phyloP scores from a whole-genome alignment of 2,113 vertebrate genomes.

The Eublepharis macularius region DNA sequence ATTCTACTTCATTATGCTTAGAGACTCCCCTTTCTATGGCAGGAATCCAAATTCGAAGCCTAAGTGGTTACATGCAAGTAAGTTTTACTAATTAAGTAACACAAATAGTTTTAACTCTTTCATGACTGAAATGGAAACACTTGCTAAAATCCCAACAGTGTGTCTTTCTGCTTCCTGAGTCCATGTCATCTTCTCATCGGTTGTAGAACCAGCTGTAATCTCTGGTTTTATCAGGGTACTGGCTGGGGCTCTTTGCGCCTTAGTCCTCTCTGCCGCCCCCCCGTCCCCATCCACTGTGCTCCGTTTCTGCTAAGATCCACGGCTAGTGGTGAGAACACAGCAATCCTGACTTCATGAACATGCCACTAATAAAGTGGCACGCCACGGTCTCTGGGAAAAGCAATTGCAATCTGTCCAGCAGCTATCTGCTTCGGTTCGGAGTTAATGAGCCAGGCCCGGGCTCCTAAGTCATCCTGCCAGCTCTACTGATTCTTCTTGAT shows the following conservation, averaged over 20 bases:
- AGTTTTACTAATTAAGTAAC: too few relatives aligned
- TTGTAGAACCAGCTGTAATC: too few relatives aligned
- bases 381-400: slow-evolving; percentile 2
- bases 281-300: background rate
- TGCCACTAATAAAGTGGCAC: slow-evolving; percentile 13
- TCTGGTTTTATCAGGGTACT: background rate
- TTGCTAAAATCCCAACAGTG: too few relatives aligned
- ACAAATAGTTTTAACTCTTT: too few relatives aligned
- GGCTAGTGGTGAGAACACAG: background rate
- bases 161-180: background rate
- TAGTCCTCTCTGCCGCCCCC: background rate
- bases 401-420: slow-evolving; percentile 33
- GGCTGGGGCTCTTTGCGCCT: background rate
- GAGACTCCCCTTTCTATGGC: too few relatives aligned
- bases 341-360: slow-evolving; percentile 5
- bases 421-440: slow-evolving; percentile 33
- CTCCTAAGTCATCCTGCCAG: slow-evolving; percentile 42
- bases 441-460: slow-evolving; percentile 32
- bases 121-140: too few relatives aligned
- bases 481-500: slow-evolving; percentile 38
- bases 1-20: too few relatives aligned
- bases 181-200: background rate
- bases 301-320: background rate
- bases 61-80: too few relatives aligned
- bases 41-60: too few relatives aligned